Conservation (phyloP, 2,113 vertebrate genomes). For the Halcyon senegalensis region DNA sequence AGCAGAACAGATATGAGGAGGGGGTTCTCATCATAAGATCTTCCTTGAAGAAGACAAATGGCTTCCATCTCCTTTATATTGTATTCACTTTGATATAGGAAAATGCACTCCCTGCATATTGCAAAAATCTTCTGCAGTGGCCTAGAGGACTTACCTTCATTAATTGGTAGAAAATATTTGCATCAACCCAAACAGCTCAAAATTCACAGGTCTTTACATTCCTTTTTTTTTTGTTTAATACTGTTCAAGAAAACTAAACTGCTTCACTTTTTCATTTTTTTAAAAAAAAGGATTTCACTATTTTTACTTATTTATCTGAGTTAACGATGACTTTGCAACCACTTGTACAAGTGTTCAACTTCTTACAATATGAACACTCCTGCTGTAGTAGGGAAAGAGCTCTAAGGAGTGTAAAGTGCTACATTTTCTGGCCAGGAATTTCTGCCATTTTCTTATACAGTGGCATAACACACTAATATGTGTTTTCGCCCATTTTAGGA, state of each 20-base stretch:
- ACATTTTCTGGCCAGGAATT: neutral
- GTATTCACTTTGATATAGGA: neutral
- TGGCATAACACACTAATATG: neutral
- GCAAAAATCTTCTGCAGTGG: neutral
- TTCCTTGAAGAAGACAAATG: neutral
- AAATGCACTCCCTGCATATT: neutral
- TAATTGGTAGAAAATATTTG: neutral
- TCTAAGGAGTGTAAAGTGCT: neutral
- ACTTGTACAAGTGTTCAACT: neutral
- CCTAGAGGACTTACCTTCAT: neutral
- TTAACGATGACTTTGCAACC: neutral
- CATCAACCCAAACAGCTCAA: neutral
- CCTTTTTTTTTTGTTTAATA: neutral
- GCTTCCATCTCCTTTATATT: neutral
- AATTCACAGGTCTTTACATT: neutral
- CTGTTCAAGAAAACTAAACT: neutral
- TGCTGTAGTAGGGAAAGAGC: neutral
- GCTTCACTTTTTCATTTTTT: neutral
- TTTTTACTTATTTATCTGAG: neutral
- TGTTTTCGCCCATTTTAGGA: neutral
- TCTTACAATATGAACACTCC: neutral
- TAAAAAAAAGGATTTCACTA: neutral
- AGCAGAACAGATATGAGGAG: neutral
- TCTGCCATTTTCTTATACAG: neutral
- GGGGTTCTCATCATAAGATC: neutral